Conservation (phyloP, 2,113 vertebrate genomes). For the Corvus moneduloides region DNA sequence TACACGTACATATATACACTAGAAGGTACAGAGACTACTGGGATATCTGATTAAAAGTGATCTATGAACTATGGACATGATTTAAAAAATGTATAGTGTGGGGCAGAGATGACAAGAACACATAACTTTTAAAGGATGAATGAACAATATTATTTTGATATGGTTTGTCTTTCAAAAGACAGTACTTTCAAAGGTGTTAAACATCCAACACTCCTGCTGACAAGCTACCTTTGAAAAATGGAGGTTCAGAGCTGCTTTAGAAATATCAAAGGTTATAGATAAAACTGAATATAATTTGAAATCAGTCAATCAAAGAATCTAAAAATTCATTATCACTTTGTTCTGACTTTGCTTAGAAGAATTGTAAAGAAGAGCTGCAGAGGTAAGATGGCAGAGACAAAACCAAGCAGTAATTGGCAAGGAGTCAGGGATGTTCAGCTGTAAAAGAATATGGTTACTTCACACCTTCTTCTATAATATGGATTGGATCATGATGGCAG, state of each 20-base stretch:
- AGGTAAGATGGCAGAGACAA: not conserved
- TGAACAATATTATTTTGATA: constrained; percentile 34
- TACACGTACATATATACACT: not conserved
- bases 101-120: not conserved
- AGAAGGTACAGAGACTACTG: not conserved
- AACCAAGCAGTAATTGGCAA: not conserved
- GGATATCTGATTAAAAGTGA: not conserved
- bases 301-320: constrained; percentile 9
- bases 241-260: not conserved
- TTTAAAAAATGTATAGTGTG: not conserved
- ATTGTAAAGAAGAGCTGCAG: not conserved
- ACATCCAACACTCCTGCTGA: constrained; percentile 14
- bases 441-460: not conserved
- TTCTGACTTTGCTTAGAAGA: not conserved
- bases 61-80: not conserved
- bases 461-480: not conserved
- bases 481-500: not conserved
- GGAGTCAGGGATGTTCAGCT: not conserved
- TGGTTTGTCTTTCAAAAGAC: not conserved
- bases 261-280: constrained; percentile 45
- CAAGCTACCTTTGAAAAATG: constrained; percentile 8
- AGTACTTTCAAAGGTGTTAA: constrained; percentile 28
- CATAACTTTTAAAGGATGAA: not conserved
- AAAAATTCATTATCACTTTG: constrained; percentile 39
- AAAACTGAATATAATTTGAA: constrained; percentile 33